A percentile compares a stretch with the other conserved stretches of the same genome.
Evolutionary conservation across 2,113 vertebrate genomes (phyloP).

Genomic region (Microcebus murinus): DNA sequence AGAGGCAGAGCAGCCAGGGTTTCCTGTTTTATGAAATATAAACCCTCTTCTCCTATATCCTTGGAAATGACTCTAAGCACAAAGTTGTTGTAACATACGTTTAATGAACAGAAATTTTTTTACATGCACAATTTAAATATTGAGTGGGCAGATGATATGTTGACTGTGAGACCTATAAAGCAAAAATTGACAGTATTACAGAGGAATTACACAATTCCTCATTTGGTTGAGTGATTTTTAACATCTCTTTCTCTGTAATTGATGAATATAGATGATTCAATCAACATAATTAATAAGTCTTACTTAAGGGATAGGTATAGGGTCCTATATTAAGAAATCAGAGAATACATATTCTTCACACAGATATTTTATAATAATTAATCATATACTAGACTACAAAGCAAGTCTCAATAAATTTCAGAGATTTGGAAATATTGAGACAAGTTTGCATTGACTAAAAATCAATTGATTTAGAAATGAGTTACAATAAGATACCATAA

Average conservation of each 20-base stretch:
- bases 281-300: not conserved
- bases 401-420: not conserved
- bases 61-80: not conserved
- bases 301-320: not conserved
- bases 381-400: not conserved
- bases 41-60: not conserved
- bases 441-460: not conserved
- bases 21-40: not conserved
- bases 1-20: not conserved
- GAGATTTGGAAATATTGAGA: not conserved
- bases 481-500: not conserved
- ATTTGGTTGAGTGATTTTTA: not conserved
- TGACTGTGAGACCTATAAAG: not conserved
- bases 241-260: not conserved
- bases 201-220: not conserved
- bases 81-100: not conserved
- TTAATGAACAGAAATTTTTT: constrained; percentile 11
- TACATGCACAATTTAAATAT: not conserved
- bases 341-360: not conserved
- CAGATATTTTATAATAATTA: not conserved
- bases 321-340: not conserved
- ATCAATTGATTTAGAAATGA: not conserved
- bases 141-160: not conserved
- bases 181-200: not conserved
- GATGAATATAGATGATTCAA: not conserved